A percentile compares a stretch with the other conserved stretches of the same genome.
Conservation (phyloP, 2,888 invertebrate species). For the Antheraea yamamai region DNA sequence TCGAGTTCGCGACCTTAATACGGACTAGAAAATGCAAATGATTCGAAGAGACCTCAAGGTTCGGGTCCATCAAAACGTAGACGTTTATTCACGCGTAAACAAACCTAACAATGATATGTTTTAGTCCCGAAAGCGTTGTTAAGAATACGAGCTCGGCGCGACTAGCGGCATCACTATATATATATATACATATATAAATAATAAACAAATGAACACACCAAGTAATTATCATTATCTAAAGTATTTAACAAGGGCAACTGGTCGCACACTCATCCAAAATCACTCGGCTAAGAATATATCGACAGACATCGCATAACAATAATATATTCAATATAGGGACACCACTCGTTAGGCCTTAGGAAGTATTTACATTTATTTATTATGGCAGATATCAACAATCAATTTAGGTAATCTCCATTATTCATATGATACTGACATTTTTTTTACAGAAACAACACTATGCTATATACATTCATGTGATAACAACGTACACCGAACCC, state of each 20-base stretch:
- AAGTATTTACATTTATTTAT: slow-evolving; percentile 78
- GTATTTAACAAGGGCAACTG: slow-evolving; percentile 56
- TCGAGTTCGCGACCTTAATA: slow-evolving; percentile 59
- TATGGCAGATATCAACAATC: slow-evolving; percentile 81
- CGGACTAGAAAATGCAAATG: slow-evolving; percentile 80
- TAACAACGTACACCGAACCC: slow-evolving; percentile 55
- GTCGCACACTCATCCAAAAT: slow-evolving; percentile 43
- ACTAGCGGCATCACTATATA: slow-evolving; percentile 29
- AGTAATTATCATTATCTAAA: slow-evolving; percentile 55
- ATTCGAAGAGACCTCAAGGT: slow-evolving; percentile 56
- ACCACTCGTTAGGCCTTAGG: slow-evolving; percentile 81
- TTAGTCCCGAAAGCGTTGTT: slow-evolving; percentile 52
- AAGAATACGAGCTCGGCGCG: slow-evolving; percentile 30
- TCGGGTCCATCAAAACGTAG: slow-evolving; percentile 46
- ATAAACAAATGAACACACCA: slow-evolving; percentile 60
- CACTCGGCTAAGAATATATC: slow-evolving; percentile 50
- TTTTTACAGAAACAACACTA: slow-evolving; percentile 71
- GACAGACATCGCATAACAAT: slow-evolving; percentile 63
- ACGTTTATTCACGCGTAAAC: slow-evolving; percentile 34
- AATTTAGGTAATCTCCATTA: slow-evolving; percentile 63
- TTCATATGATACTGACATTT: slow-evolving; percentile 70
- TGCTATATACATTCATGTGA: slow-evolving; percentile 58
- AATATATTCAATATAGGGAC: slow-evolving; percentile 71
- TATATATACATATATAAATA: slow-evolving; percentile 24
- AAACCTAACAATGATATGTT: slow-evolving; percentile 66